Evolutionary conservation across 2,113 vertebrate genomes (phyloP), one percentile per base, ranked within the genome.

Genomic region (Hemiscyllium ocellatum): DNA sequence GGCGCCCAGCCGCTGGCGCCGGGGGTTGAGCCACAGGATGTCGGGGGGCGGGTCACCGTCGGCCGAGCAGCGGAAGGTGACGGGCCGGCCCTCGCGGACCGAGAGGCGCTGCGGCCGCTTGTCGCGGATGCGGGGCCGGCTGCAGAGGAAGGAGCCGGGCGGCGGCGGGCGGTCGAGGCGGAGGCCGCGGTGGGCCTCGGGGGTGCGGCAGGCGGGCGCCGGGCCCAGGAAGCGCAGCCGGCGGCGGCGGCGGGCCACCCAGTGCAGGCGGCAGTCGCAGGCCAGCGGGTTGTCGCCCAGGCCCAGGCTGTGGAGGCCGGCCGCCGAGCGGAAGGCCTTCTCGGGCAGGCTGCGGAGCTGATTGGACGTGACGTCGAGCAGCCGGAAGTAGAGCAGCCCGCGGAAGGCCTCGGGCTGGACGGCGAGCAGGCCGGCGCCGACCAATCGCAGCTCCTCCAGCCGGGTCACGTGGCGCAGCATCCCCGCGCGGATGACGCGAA

Each of bases 21-120:
- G 97, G 8, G 98, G 97, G n/a, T 98, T 97, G 96, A 98, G 97
- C 98, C 98, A 99, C 20, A 97, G 97, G 52, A 98, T 96, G 0
- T 96, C 97, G 1, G 98, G 98, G 0, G 96, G 96, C 0, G 98
- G 98, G 95, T 98, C 98, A 2, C 98, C 98, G 0, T 98, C 97
- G 3, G 98, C 98, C 37, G 97, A 98, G 96, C 98, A 99, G 94
- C 97, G 97, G 96, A 98, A 98, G 12, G 96, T 95, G 0, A 98
- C 97, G 0, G 97, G 97, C 0, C 97, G 97, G 0, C 98, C 98
- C 66, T 99, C 98, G 90, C 98, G 97, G 0, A 98, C 98, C 3
- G 96, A 97, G 4, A 97, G 97, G 96, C 98, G 97, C 56, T 98
- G 98, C 0, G 97, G 97, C 89, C 97, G 96, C 0, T 97, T 97